phyloP scores from a whole-genome alignment of 2,797 vertebrate species.

The Melanotaenia trifasciata region DNA sequence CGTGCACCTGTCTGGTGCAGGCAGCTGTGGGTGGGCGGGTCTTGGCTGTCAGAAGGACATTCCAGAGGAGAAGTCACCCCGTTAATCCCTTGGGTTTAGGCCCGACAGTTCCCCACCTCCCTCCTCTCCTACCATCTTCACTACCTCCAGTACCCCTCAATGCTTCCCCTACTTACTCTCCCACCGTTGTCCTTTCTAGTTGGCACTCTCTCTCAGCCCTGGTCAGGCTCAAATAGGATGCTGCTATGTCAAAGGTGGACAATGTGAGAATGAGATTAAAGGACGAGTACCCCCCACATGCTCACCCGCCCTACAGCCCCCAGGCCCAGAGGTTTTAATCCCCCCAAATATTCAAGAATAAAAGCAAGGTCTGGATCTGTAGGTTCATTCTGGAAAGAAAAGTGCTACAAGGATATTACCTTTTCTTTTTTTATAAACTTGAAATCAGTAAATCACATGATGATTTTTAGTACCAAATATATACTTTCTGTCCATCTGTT shows the following conservation, averaged over 20 bases:
- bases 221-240: conserved; percentile 69
- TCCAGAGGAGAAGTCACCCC: conserved; percentile 84
- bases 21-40: conserved; percentile 82
- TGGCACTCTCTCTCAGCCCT: conserved; percentile 45
- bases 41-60: conserved; percentile 82
- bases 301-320: conserved; percentile 47
- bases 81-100: conserved; percentile 82
- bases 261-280: conserved; percentile 78
- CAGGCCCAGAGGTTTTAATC: conserved; percentile 73
- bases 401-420: background rate
- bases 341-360: conserved; percentile 77
- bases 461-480: background rate
- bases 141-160: conserved; percentile 44
- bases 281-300: conserved; percentile 46
- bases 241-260: conserved; percentile 69
- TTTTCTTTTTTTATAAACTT: background rate
- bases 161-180: conserved; percentile 34
- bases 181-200: conserved; percentile 43
- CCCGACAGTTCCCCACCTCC: conserved; percentile 57
- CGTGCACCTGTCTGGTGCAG: conserved; percentile 81
- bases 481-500: background rate
- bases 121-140: conserved; percentile 20
- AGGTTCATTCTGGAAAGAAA: conserved; percentile 32
- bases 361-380: conserved; percentile 65
- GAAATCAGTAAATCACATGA: background rate